phyloP scores from a whole-genome alignment of 2,113 vertebrate species.

The Scopus umbretta region DNA sequence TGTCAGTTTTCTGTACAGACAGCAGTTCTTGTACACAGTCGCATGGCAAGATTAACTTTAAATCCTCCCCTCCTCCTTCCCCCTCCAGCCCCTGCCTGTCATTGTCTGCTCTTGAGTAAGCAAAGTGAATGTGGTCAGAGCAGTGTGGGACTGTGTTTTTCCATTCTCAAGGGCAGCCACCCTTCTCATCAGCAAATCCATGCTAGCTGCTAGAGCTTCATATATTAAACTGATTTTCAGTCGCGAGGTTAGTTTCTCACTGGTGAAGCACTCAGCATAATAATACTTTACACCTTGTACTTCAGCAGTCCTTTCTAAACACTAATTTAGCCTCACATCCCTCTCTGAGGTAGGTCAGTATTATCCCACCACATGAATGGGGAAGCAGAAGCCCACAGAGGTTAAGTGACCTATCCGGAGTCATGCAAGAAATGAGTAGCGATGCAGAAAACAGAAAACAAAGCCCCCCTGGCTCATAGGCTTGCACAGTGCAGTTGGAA shows the following conservation, averaged over 20 bases:
- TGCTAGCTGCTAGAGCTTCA: conserved; percentile 41
- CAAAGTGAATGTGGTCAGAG: conserved; percentile 65
- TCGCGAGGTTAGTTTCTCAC: conserved; percentile 49
- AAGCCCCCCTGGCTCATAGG: neutral
- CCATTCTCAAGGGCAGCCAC: conserved; percentile 64
- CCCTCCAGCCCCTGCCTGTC: conserved; percentile 61
- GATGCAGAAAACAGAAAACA: neutral
- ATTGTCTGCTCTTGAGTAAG: conserved; percentile 75
- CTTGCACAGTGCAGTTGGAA: neutral
- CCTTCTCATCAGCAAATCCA: conserved; percentile 68
- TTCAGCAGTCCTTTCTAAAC: conserved; percentile 31
- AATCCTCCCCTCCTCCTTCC: conserved; percentile 65
- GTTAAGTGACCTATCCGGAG: neutral
- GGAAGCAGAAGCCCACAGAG: neutral
- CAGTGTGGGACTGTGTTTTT: conserved; percentile 54
- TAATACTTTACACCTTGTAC: conserved; percentile 49
- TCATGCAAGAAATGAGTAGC: neutral
- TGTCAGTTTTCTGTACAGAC: conserved; percentile 64
- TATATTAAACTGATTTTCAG: conserved; percentile 69
- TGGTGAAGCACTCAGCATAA: conserved; percentile 65
- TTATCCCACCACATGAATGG: neutral
- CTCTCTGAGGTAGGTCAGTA: conserved; percentile 28
- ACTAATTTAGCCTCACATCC: neutral
- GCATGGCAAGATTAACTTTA: conserved; percentile 65
- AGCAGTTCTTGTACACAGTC: conserved; percentile 67